These are phyloP conservation scores for Parazoanthus darwini DNA, from an alignment of 92 coral and sea anemone genomes.

Conservation along the genomic window DNA sequence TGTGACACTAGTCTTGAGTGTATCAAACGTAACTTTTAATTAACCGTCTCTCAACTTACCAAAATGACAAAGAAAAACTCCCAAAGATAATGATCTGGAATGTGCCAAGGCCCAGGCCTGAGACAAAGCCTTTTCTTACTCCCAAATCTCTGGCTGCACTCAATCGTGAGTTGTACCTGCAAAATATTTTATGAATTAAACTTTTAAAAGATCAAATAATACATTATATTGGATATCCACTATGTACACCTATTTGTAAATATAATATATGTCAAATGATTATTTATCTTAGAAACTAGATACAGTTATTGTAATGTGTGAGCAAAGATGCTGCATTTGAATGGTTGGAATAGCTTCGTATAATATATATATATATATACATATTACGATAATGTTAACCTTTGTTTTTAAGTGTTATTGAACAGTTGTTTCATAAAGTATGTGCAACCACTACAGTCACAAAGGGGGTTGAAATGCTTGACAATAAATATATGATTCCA, in stretches of 20 bases:
- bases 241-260: not conserved
- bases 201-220: no score
- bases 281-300: not conserved
- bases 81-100: constrained; percentile 46
- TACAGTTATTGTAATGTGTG: not conserved
- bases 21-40: no score
- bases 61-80: constrained; percentile 48
- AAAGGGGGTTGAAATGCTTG: no score
- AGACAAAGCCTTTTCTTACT: constrained; percentile 45
- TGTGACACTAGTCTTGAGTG: no score
- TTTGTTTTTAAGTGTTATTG: no score
- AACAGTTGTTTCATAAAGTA: no score
- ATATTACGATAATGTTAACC: no score
- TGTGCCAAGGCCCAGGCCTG: constrained; percentile 47
- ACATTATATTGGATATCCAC: not conserved
- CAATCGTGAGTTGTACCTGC: constrained; percentile 48
- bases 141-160: constrained; percentile 48
- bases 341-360: no score
- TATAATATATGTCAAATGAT: no score
- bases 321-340: not conserved
- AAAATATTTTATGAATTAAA: not conserved
- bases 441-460: no score
- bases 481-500: no score
- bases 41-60: constrained; percentile 26
- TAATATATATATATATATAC: no score